Evolutionary conservation across 1,140 invertebrate genomes (phyloP).

Genomic region (Procambarus virginalis): DNA sequence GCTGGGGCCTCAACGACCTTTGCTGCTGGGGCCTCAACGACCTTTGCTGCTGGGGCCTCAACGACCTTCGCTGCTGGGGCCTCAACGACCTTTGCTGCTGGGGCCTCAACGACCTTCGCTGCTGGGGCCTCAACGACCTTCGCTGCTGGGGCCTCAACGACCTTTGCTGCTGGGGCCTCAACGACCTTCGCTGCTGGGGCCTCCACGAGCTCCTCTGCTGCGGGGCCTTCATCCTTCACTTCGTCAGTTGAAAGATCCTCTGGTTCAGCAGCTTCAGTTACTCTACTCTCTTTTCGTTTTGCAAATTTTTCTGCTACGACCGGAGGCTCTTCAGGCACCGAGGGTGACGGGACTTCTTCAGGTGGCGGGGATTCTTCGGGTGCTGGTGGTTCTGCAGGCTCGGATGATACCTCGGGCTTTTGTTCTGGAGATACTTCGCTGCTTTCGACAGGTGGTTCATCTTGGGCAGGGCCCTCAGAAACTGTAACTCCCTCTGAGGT

Average conservation of each 20-base stretch:
- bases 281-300: neutral
- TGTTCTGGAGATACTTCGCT: neutral
- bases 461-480: neutral
- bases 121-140: neutral
- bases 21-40: neutral
- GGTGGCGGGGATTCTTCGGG: neutral
- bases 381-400: neutral
- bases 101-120: neutral
- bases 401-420: neutral
- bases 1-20: neutral
- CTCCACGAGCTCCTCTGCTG: neutral
- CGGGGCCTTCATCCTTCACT: neutral
- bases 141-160: neutral
- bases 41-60: neutral
- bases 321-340: neutral
- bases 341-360: neutral
- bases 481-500: too few species aligned
- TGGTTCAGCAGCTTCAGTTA: neutral
- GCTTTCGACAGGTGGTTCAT: neutral
- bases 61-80: neutral
- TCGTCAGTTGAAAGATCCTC: neutral
- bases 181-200: neutral
- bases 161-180: neutral
- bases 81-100: neutral
- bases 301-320: too few species aligned